phyloP scores from a whole-genome alignment of 2,797 vertebrate genomes.

The Danio tinwini region DNA sequence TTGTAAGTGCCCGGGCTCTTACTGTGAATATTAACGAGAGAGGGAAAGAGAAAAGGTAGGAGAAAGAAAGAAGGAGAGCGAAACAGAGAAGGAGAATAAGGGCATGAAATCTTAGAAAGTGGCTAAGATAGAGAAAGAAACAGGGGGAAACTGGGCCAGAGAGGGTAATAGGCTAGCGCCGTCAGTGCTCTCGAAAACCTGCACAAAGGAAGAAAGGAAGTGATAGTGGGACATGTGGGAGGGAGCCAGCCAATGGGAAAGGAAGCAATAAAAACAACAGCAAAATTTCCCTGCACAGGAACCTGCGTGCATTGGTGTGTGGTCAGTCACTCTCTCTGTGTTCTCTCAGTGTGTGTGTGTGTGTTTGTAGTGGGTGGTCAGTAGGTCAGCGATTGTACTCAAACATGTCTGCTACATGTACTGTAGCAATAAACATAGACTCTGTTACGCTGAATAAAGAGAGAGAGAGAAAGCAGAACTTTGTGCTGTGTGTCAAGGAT shows the following conservation, averaged over 20 bases:
- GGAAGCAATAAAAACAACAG: conserved; percentile 83
- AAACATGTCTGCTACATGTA: neutral
- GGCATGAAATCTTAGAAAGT: conserved; percentile 49
- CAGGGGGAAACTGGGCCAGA: conserved; percentile 54
- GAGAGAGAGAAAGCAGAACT: neutral
- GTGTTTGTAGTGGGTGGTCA: conserved; percentile 16
- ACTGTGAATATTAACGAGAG: conserved; percentile 85
- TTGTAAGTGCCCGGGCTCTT: conserved; percentile 80
- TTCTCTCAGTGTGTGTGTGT: neutral
- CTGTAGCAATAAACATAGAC: conserved; percentile 1
- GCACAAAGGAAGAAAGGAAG: conserved; percentile 59
- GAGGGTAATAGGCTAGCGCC: conserved; percentile 78
- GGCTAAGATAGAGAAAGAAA: conserved; percentile 35
- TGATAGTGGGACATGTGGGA: conserved; percentile 67
- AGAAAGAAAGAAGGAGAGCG: conserved; percentile 32
- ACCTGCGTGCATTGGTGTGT: conserved; percentile 50
- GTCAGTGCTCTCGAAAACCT: conserved; percentile 68
- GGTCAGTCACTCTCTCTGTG: neutral
- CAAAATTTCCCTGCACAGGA: conserved; percentile 79
- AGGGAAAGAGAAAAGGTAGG: conserved; percentile 54
- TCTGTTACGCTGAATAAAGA: neutral
- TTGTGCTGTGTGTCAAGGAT: neutral
- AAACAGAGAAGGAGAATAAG: conserved; percentile 45
- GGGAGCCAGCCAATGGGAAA: conserved; percentile 80
- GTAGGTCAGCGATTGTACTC: conserved; percentile 22